Percentiles rank a stretch among this genome's conserved stretches.
These are phyloP conservation scores for Darevskia nairensis DNA, from an alignment of 2,797 vertebrate species.

Conservation along the genomic window DNA sequence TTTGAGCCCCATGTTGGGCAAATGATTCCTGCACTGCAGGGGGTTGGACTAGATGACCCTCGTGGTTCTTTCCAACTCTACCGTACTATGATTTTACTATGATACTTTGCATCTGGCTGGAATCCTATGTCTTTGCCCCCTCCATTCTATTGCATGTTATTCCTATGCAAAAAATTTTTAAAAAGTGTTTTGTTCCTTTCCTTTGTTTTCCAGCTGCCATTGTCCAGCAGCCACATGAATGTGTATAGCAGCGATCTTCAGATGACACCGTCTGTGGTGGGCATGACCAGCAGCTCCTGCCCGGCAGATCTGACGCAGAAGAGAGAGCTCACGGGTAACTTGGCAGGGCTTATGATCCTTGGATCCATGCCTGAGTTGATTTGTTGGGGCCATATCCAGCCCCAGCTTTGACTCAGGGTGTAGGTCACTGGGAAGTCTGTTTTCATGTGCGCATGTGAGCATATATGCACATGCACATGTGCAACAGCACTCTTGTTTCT, in stretches of 20 bases:
- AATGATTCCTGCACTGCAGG: no score
- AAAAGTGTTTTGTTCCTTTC: conserved; percentile 36
- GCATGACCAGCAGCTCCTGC: conserved; percentile 98
- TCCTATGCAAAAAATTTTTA: not conserved
- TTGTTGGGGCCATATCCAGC: not conserved
- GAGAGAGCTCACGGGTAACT: conserved; percentile 90
- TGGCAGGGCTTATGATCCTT: rapidly evolving
- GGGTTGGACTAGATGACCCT: no score
- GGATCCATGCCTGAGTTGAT: no score
- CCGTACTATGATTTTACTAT: no score
- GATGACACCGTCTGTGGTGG: conserved; percentile 89
- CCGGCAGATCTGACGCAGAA: conserved; percentile 95
- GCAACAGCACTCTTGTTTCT: not conserved
- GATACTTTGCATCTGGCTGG: not conserved
- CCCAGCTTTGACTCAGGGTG: rapidly evolving
- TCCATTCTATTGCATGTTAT: no score
- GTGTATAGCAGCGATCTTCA: conserved; percentile 91
- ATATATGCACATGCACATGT: not conserved
- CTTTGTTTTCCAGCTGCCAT: conserved; percentile 85
- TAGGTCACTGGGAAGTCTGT: not conserved
- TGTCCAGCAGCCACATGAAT: conserved; percentile 96
- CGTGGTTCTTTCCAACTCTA: no score
- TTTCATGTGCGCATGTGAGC: not conserved
- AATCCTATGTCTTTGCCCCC: not conserved
- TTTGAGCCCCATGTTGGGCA: no score